Evolutionary conservation across 2,113 vertebrate species (phyloP).

Genomic region (Calypte anna): DNA sequence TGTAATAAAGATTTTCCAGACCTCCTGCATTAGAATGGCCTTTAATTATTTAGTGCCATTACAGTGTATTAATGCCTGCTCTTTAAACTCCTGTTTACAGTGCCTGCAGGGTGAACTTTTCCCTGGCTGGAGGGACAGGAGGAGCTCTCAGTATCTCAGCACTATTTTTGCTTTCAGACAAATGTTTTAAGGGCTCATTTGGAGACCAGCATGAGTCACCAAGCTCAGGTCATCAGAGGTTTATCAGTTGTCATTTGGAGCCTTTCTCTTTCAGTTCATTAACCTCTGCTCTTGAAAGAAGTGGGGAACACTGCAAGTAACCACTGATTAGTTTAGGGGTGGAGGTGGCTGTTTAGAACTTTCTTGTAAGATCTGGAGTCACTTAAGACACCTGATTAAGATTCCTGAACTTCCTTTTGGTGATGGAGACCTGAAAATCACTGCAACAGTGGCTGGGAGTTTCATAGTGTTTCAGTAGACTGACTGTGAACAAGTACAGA

Average conservation of each 20-base stretch:
- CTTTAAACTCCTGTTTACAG: background rate
- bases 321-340: background rate
- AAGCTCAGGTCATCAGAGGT: background rate
- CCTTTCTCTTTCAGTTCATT: slow-evolving; percentile 21
- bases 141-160: background rate
- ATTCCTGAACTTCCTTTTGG: background rate
- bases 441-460: background rate
- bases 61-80: background rate
- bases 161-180: slow-evolving; percentile 4
- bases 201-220: slow-evolving; percentile 30
- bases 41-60: slow-evolving; percentile 35
- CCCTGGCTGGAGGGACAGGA: background rate
- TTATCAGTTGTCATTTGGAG: background rate
- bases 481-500: background rate
- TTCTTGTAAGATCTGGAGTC: background rate
- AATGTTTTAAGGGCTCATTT: background rate
- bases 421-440: background rate
- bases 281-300: slow-evolving; percentile 14
- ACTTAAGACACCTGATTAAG: background rate
- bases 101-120: background rate
- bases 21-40: background rate
- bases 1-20: slow-evolving; percentile 27
- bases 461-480: background rate
- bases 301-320: background rate
- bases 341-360: background rate